Conservation (phyloP, 2,113 vertebrate species). For the Carettochelys insculpta region DNA sequence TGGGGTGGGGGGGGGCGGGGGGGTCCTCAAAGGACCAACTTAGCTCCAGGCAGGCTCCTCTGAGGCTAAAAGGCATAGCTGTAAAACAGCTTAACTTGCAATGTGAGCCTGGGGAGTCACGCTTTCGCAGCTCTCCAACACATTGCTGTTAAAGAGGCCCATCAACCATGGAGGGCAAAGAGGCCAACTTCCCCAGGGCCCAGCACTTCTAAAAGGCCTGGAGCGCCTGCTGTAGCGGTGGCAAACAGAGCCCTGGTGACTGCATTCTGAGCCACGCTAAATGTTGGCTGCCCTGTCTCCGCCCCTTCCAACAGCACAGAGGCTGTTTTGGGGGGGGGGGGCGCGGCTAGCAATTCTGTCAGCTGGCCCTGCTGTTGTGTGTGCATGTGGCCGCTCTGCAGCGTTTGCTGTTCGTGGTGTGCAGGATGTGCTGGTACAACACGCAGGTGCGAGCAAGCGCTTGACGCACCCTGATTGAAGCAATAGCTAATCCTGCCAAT, state of each 20-base stretch:
- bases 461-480: neutral
- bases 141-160: too few species aligned
- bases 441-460: neutral
- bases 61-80: neutral
- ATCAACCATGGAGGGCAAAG: too few species aligned
- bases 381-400: neutral
- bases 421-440: neutral
- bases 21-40: neutral
- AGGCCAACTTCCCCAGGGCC: too few species aligned
- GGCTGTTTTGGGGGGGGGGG: too few species aligned
- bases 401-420: neutral
- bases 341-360: too few species aligned
- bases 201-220: too few species aligned
- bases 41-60: neutral
- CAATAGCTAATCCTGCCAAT: rapidly evolving
- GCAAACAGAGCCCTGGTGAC: too few species aligned
- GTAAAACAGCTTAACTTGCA: neutral
- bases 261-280: too few species aligned
- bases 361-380: neutral
- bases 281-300: too few species aligned
- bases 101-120: neutral
- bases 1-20: too few species aligned
- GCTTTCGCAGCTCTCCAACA: neutral
- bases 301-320: too few species aligned
- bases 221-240: too few species aligned